Percentiles rank a stretch among this genome's conserved stretches.
Conservation (phyloP, 2,888 invertebrate species). For the Galeruca laticollis region DNA sequence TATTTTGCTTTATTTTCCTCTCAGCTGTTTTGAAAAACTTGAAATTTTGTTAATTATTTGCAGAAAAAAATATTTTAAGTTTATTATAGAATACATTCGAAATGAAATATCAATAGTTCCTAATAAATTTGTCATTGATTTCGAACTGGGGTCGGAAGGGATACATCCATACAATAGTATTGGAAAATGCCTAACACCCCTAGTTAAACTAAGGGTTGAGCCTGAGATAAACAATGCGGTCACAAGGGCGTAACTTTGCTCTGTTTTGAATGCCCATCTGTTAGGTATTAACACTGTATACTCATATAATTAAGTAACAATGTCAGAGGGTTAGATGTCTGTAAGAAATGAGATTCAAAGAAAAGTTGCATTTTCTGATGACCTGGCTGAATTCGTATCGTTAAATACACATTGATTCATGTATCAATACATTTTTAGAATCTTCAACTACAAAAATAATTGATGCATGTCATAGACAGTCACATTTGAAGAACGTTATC, state of each 20-base stretch:
- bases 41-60: neutral
- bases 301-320: slow-evolving; percentile 13
- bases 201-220: slow-evolving; percentile 45
- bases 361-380: too few species aligned
- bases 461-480: too few species aligned
- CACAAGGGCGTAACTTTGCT: slow-evolving; percentile 54
- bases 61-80: neutral
- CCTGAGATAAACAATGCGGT: slow-evolving; percentile 52
- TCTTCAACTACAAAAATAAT: too few species aligned
- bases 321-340: neutral
- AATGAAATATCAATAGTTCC: neutral
- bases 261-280: slow-evolving; percentile 52
- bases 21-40: too few species aligned
- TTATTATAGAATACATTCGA: neutral
- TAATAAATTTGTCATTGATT: neutral
- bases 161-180: neutral
- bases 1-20: neutral
- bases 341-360: neutral
- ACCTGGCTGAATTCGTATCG: too few species aligned
- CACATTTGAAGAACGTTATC: too few species aligned
- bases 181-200: slow-evolving; percentile 38
- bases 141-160: neutral
- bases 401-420: too few species aligned
- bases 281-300: slow-evolving; percentile 48
- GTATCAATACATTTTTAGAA: too few species aligned